Conservation (phyloP, 2,797 vertebrate genomes). For the Sebastes kiyomatsui region DNA sequence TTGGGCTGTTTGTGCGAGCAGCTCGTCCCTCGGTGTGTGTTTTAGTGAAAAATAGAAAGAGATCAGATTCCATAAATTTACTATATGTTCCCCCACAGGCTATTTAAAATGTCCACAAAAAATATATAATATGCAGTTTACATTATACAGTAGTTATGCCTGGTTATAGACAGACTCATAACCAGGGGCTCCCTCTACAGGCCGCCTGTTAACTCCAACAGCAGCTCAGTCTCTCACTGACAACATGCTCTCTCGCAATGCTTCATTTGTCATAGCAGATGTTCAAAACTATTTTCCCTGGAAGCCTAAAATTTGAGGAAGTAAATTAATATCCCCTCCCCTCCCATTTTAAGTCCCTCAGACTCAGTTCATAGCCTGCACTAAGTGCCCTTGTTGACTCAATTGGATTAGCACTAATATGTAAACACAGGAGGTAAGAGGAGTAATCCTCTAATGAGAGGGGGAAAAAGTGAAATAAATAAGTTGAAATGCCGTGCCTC, state of each 20-base stretch:
- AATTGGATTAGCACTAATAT: conserved; percentile 91
- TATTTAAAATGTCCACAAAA: conserved; percentile 18
- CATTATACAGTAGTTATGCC: conserved; percentile 3
- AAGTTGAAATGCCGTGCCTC: conserved; percentile 80
- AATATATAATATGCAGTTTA: conserved; percentile 12
- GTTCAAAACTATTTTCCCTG: conserved; percentile 84
- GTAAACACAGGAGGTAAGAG: conserved; percentile 89
- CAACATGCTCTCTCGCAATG: conserved; percentile 69
- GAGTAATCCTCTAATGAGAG: conserved; percentile 87
- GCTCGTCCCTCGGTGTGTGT: background rate
- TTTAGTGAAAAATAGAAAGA: background rate
- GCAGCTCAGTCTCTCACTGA: conserved; percentile 55
- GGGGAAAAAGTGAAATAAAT: conserved; percentile 82
- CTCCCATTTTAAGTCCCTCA: conserved; percentile 80
- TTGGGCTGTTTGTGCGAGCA: conserved; percentile 3
- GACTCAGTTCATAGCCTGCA: conserved; percentile 85
- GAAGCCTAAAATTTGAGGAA: conserved; percentile 85
- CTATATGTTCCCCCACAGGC: conserved; percentile 2
- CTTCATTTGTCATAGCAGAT: conserved; percentile 84
- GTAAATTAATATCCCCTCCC: conserved; percentile 87
- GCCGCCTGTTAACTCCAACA: conserved; percentile 33
- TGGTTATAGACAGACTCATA: conserved; percentile 34
- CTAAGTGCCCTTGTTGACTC: conserved; percentile 89
- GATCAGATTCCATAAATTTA: conserved; percentile 1
- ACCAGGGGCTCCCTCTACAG: conserved; percentile 82